Base-by-base conservation (phyloP, 2,888 invertebrate genomes). In the Morinoia aosen region DNA sequence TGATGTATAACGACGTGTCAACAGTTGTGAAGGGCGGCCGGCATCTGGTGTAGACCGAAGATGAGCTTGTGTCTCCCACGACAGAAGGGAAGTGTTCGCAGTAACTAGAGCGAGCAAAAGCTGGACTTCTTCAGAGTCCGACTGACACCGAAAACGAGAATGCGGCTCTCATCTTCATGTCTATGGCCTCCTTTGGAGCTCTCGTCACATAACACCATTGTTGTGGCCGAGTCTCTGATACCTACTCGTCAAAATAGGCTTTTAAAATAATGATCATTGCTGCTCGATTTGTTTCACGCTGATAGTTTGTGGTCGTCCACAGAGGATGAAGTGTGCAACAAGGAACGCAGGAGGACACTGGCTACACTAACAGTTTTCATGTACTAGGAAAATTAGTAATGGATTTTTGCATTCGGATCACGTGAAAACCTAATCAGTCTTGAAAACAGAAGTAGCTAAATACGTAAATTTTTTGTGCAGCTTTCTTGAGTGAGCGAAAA, bases 61-160 rank as follows among this genome's bases (percentile, higher is more conserved):
- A 61, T 39, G 91, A 91, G 91, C 48, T 91, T 12, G 39, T 33
- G 48, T 57, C 56, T n/a, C 57, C 90, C 33, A 48, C 57, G 93
- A 93, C 93, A 57, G 39, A 57, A 57, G 48, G 91, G 57, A 93
- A 93, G 93, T 57, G 93, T 93, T 57, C 16, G 93, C 48, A 48
- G n/a, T 57, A 93, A 93, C 93, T 93, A 57, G 93, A 93, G 93
- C 93, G 93, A 56, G 93, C 40, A 90, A 48, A 40, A 93, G 57
- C 58, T 57, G 93, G 57, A 93, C 25, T 57, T 90, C 48, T 90
- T 90, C 39, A 90, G 90, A 90, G 90, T 39, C 90, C 90, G 90
- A 90, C 40, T 90, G 90, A 90, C 90, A 90, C 90, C 48, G 90
- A 48, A 90, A 12, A 48, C 40, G 40, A 90, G 90, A 39, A 40